A percentile compares a stretch with the other conserved stretches of the same genome.
phyloP scores from a whole-genome alignment of 2,113 vertebrate genomes.

The Etheostoma cragini region DNA sequence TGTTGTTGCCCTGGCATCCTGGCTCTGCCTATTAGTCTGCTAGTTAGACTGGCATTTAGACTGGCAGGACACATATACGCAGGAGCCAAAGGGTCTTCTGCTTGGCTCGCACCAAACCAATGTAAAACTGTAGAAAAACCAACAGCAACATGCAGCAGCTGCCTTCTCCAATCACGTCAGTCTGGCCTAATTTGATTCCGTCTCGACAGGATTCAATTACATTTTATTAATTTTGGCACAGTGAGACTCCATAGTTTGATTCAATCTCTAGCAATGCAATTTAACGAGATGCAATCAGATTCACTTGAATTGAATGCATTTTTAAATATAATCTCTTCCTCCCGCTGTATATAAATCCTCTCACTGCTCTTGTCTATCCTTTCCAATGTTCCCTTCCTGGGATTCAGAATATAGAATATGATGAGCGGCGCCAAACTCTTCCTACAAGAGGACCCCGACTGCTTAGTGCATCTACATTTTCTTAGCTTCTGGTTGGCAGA shows the following conservation, averaged over 20 bases:
- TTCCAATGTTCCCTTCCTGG: conserved; percentile 31
- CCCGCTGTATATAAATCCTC: conserved; percentile 43
- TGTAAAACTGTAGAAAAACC: conserved; percentile 52
- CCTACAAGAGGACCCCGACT: conserved; percentile 23
- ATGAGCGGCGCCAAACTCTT: conserved; percentile 40
- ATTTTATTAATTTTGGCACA: conserved; percentile 80
- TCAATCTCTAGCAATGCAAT: conserved; percentile 71
- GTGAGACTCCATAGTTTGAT: conserved; percentile 70
- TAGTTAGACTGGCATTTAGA: conserved; percentile 73
- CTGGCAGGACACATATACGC: conserved; percentile 60
- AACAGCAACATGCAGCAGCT: conserved; percentile 57
- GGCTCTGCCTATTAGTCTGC: conserved; percentile 69
- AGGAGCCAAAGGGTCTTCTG: conserved; percentile 63
- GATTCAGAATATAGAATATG: conserved; percentile 38
- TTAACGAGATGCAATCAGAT: conserved; percentile 75
- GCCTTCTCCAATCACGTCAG: conserved; percentile 75
- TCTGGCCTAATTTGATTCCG: conserved; percentile 70
- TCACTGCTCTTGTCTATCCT: conserved; percentile 14
- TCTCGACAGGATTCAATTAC: conserved; percentile 76
- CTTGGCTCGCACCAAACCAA: conserved; percentile 45
- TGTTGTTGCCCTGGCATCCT: conserved; percentile 60
- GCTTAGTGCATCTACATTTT: conserved; percentile 35
- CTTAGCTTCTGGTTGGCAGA: conserved; percentile 46
- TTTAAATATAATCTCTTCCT: conserved; percentile 62
- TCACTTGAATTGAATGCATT: conserved; percentile 72